Base-by-base conservation (phyloP, 2,797 vertebrate species). In the Cryptoblepharus egeriae region DNA sequence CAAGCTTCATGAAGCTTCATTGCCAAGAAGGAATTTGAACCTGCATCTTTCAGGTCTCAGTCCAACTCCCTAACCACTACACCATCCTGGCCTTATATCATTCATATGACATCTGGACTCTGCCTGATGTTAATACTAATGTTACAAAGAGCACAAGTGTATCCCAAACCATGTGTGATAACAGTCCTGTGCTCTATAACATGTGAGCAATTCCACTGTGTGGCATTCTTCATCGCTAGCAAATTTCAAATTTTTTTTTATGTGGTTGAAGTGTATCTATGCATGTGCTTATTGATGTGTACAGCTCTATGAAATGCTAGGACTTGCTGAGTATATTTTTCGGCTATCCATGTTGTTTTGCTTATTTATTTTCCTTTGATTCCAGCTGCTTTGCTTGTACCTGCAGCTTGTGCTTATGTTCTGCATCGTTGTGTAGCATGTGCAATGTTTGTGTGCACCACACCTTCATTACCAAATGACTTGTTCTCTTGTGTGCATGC, bases 391-490 rank as follows among this genome's bases (percentile, higher is more conserved):
- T 9, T 61, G 2, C n/a, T 24, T 45, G 35, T 3, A 42, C 84
- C 32, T 32, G 20, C 37, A 30, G 1, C 26, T 49, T 45, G n/a
- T 61, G 26, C 49, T 65, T 67, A 22, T 10, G 18, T 80, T 68
- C 37, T 22, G 18, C 15, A 24, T 79, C 32, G 67, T 77, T 58
- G 80, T 64, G 35, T 32, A 61, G 0, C 3, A 45, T 84, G 30
- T 2, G 0, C 79, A 74, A 28, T 10, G 22, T 75, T 81, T 52
- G 2, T 67, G 52, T 74, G 86, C 84, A 85, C 79, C 39, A n/a
- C 2, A 8, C 73, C 22, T 58, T 45, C 87, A 24, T 84, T 83
- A 84, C 58, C 6, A 88, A 89, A 78, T 64, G 49, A 68, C 35
- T 64, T 30, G 18, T 30, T n/a, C 15, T 58, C 7, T 57, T 16